Percentiles rank a stretch among this genome's conserved stretches.
Conservation (phyloP, 2,797 vertebrate genomes). For the Pseudochirops cupreus region DNA sequence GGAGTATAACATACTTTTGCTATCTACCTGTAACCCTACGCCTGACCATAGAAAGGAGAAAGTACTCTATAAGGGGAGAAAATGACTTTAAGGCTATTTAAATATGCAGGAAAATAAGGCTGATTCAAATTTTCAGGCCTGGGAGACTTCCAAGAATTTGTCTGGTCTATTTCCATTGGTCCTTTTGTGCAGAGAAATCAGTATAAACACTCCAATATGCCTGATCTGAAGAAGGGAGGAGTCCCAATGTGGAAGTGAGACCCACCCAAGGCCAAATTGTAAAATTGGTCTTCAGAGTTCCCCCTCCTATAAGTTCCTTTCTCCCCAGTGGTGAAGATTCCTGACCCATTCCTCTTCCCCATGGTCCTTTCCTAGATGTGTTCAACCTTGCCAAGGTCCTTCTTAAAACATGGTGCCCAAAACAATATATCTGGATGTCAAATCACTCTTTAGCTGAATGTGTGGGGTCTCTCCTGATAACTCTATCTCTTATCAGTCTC, state of each 20-base stretch:
- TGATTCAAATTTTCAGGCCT: background rate
- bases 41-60: background rate
- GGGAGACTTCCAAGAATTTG: background rate
- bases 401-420: background rate
- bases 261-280: background rate
- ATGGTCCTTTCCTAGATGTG: background rate
- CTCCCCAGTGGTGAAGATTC: too few species aligned
- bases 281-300: background rate
- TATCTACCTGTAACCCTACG: background rate
- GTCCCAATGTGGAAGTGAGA: background rate
- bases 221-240: background rate
- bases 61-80: background rate
- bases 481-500: background rate
- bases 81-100: background rate
- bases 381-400: background rate
- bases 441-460: background rate
- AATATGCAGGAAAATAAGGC: background rate
- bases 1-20: background rate
- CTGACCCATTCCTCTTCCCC: background rate
- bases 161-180: background rate
- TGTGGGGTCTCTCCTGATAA: background rate
- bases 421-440: background rate
- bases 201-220: background rate
- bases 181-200: background rate
- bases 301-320: background rate